These are phyloP conservation scores for Plebejus anna DNA, from an alignment of 2,888 invertebrate genomes.

Conservation along the genomic window DNA sequence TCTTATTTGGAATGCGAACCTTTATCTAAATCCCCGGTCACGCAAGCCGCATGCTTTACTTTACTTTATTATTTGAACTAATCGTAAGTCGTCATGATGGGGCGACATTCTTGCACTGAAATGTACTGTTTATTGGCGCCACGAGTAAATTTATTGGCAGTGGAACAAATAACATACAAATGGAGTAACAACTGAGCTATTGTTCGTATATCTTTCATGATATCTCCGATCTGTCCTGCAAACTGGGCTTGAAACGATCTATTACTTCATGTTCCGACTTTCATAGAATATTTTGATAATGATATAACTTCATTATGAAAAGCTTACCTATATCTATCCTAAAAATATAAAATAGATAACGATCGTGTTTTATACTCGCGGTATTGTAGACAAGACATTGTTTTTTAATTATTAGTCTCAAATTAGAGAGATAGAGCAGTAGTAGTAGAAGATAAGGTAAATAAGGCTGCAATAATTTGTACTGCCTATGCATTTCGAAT, in stretches of 20 bases:
- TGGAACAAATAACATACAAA: constrained; percentile 9
- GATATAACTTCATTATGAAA: no score
- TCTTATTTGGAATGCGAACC: constrained; percentile 4
- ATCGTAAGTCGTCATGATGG: constrained; percentile 14
- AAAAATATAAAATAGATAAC: no score
- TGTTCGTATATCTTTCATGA: background rate
- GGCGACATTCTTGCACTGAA: constrained; percentile 17
- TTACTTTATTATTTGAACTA: constrained; percentile 15
- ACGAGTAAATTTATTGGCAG: background rate
- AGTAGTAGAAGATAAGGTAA: no score
- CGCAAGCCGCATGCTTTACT: constrained; percentile 14
- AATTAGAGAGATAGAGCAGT: no score
- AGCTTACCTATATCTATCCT: no score
- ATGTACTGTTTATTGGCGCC: constrained; percentile 2
- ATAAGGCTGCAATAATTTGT: no score
- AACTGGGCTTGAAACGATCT: background rate
- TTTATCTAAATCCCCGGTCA: constrained; percentile 8
- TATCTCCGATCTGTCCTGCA: background rate
- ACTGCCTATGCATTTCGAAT: background rate
- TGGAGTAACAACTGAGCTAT: constrained; percentile 1
- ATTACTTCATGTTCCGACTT: background rate
- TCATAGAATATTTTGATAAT: no score
- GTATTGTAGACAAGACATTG: no score
- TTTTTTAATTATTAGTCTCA: no score
- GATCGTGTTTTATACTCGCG: no score